Percentiles rank a stretch among this genome's conserved stretches.
These are phyloP conservation scores for Ageneiosus marmoratus DNA, from an alignment of 2,113 vertebrate genomes.

Conservation along the genomic window DNA sequence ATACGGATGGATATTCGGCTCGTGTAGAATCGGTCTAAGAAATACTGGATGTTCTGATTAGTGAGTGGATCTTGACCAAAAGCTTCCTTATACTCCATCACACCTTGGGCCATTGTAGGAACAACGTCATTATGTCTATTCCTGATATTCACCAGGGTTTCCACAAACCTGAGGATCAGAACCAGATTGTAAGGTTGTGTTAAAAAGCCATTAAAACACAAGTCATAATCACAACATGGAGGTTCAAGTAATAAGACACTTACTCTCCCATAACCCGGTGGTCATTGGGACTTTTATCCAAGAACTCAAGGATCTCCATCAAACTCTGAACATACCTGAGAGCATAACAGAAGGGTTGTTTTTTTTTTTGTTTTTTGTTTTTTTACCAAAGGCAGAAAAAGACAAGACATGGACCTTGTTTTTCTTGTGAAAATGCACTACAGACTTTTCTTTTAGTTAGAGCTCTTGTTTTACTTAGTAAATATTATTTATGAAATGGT, in stretches of 20 bases:
- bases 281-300: constrained; percentile 86
- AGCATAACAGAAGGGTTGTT: constrained; percentile 17
- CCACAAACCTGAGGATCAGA: constrained; percentile 76
- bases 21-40: constrained; percentile 94
- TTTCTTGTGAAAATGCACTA: not conserved
- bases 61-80: constrained; percentile 84
- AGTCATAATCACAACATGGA: not conserved
- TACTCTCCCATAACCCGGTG: constrained; percentile 82
- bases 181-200: not conserved
- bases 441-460: not conserved
- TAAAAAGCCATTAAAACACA: not conserved
- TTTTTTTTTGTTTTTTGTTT: no score
- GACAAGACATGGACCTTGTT: not conserved
- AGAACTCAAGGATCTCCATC: constrained; percentile 89
- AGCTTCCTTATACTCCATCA: constrained; percentile 89
- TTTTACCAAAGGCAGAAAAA: not conserved
- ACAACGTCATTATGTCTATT: constrained; percentile 96
- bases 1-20: constrained; percentile 96
- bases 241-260: constrained; percentile 61
- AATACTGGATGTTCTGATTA: constrained; percentile 95
- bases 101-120: constrained; percentile 92
- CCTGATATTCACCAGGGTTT: constrained; percentile 85
- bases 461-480: not conserved
- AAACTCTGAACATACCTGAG: constrained; percentile 92
- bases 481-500: not conserved